Conservation (phyloP, 2,797 vertebrate species). For the Darevskia mixta region DNA sequence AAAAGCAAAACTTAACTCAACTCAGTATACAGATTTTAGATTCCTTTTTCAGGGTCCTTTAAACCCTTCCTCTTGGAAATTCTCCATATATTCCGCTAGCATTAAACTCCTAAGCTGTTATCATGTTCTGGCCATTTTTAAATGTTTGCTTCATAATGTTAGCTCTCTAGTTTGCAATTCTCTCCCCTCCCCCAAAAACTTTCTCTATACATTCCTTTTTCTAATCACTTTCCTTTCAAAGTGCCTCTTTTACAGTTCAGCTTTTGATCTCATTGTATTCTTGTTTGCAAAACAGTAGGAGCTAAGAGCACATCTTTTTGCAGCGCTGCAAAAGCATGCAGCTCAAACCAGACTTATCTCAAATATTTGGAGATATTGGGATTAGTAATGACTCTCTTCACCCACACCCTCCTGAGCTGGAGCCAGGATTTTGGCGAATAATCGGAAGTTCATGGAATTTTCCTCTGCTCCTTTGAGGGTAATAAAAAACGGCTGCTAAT, state of each 20-base stretch:
- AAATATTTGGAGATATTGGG: not conserved
- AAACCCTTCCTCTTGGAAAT: not conserved
- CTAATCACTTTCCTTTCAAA: not conserved
- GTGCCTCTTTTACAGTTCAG: not conserved
- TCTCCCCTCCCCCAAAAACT: not conserved
- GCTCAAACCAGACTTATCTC: not conserved
- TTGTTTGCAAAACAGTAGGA: conserved; percentile 20
- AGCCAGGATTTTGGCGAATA: conserved; percentile 39
- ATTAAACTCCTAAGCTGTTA: not conserved
- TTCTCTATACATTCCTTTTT: not conserved
- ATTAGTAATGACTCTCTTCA: conserved; percentile 7
- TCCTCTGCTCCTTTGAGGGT: conserved; percentile 39
- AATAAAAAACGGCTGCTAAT: conserved; percentile 50
- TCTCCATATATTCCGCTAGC: conserved; percentile 32
- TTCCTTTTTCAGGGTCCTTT: conserved; percentile 3
- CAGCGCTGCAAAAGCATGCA: not conserved
- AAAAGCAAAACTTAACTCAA: conserved; percentile 13
- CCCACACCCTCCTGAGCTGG: not conserved
- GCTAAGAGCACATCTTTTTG: not conserved
- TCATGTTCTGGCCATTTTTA: conserved; percentile 41
- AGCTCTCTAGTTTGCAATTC: not conserved
- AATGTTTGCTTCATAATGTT: not conserved
- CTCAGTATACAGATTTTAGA: conserved; percentile 25
- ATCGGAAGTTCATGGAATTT: conserved; percentile 44
- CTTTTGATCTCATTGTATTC: not conserved